Evolutionary conservation across 2,797 vertebrate species (phyloP).

Genomic region (Gallinago stenura): DNA sequence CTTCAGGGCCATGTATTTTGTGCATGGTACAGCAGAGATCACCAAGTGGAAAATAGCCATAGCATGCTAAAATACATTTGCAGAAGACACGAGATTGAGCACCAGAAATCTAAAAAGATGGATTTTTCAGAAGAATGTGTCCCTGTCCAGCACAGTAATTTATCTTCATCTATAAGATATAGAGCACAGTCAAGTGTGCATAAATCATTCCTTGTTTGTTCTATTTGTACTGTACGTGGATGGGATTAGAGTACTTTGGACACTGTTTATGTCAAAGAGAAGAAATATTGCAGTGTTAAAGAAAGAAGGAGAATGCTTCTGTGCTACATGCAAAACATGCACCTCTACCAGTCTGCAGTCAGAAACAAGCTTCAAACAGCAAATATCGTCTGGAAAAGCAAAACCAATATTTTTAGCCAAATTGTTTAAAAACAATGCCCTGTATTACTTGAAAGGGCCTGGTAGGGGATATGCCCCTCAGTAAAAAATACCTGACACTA

Average conservation of each 20-base stretch:
- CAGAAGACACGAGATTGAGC: neutral
- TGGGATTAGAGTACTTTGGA: constrained; percentile 24
- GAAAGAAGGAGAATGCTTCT: neutral
- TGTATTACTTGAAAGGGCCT: neutral
- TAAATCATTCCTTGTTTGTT: constrained; percentile 54
- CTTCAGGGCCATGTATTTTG: neutral
- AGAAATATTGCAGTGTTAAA: constrained; percentile 19
- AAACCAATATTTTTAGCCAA: neutral
- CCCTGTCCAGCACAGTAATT: neutral
- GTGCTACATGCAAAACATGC: neutral
- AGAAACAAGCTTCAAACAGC: neutral
- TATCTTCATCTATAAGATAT: constrained; percentile 32
- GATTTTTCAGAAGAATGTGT: constrained; percentile 25
- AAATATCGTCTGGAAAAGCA: neutral
- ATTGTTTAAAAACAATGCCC: neutral
- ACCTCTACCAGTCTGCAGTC: neutral
- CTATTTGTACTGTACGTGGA: neutral
- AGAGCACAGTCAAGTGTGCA: neutral
- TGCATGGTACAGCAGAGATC: neutral
- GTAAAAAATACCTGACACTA: neutral
- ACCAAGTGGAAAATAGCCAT: neutral
- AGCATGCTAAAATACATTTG: neutral
- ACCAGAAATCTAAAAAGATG: constrained; percentile 25
- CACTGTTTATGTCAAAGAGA: neutral
- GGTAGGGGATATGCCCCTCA: neutral